Percentiles rank a stretch among this genome's conserved stretches.
phyloP scores from a whole-genome alignment of 2,888 invertebrate genomes.

The Mellilla xanthometata region DNA sequence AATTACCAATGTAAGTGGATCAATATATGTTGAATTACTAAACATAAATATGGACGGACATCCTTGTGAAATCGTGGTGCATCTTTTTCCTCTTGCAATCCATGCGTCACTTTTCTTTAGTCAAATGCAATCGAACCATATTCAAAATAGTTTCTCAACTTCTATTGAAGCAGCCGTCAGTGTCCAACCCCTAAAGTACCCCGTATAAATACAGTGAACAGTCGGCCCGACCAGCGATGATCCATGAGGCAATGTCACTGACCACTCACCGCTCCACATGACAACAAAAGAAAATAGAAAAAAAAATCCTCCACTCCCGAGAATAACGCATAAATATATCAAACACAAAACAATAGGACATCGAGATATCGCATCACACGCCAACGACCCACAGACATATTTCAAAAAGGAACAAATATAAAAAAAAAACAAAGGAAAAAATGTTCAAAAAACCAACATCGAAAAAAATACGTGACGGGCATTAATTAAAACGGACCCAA shows the following conservation, averaged over 20 bases:
- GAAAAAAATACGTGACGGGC: constrained; percentile 82
- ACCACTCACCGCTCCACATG: constrained; percentile 53
- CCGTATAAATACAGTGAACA: constrained; percentile 67
- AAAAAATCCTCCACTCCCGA: constrained; percentile 58
- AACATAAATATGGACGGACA: too few relatives aligned
- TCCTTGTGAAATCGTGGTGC: too few relatives aligned
- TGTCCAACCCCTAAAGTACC: constrained; percentile 43
- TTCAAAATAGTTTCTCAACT: constrained; percentile 12
- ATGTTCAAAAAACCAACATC: constrained; percentile 64
- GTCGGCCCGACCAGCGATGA: constrained; percentile 55
- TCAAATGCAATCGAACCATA: not conserved
- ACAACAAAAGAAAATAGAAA: constrained; percentile 41
- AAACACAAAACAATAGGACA: constrained; percentile 80
- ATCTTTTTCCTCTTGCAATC: too few relatives aligned
- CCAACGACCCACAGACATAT: constrained; percentile 70
- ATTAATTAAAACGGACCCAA: constrained; percentile 83
- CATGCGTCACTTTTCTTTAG: too few relatives aligned
- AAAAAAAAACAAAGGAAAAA: constrained; percentile 42
- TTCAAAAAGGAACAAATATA: constrained; percentile 76
- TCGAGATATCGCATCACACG: constrained; percentile 77
- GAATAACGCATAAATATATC: constrained; percentile 79
- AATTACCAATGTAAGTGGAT: too few relatives aligned
- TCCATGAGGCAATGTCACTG: constrained; percentile 59
- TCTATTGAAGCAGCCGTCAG: constrained; percentile 35
- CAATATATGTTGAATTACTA: too few relatives aligned